Evolutionary conservation across 2,113 vertebrate genomes (phyloP).

Genomic region (Octodon degus): DNA sequence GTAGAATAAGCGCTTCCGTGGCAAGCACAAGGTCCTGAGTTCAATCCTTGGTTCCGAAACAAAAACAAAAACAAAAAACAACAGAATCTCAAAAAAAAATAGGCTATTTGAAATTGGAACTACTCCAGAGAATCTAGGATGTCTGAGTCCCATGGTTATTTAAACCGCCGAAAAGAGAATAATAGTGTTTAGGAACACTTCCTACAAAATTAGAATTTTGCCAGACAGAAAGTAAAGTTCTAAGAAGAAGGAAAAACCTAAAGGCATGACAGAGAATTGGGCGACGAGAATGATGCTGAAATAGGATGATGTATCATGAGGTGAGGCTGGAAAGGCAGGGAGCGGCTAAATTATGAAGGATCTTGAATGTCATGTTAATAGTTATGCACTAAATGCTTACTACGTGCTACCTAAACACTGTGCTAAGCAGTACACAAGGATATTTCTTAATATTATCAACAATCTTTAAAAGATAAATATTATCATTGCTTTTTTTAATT

Average conservation of each 20-base stretch:
- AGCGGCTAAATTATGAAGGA: slow-evolving; percentile 34
- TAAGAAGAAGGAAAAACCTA: slow-evolving; percentile 46
- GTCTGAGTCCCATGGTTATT: background rate
- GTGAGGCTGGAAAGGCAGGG: background rate
- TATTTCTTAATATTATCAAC: slow-evolving; percentile 31
- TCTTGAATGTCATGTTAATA: background rate
- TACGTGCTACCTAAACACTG: background rate
- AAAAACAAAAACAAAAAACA: too few relatives aligned
- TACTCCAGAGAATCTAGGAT: slow-evolving; percentile 3
- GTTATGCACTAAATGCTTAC: background rate
- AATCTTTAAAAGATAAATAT: slow-evolving; percentile 3
- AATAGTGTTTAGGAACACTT: background rate
- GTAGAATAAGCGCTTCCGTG: too few relatives aligned
- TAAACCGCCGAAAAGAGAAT: slow-evolving; percentile 16
- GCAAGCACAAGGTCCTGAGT: too few relatives aligned
- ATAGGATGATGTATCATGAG: slow-evolving; percentile 10
- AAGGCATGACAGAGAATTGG: background rate
- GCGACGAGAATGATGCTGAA: background rate
- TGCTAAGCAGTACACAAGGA: background rate
- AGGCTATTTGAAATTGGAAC: slow-evolving; percentile 30
- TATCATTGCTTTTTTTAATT: background rate
- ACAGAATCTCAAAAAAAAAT: background rate
- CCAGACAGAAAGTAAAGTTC: slow-evolving; percentile 17
- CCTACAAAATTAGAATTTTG: slow-evolving; percentile 19
- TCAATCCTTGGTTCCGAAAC: too few relatives aligned